Evolutionary conservation across 2,113 vertebrate genomes (phyloP).

Genomic region (Delphinus delphis): DNA sequence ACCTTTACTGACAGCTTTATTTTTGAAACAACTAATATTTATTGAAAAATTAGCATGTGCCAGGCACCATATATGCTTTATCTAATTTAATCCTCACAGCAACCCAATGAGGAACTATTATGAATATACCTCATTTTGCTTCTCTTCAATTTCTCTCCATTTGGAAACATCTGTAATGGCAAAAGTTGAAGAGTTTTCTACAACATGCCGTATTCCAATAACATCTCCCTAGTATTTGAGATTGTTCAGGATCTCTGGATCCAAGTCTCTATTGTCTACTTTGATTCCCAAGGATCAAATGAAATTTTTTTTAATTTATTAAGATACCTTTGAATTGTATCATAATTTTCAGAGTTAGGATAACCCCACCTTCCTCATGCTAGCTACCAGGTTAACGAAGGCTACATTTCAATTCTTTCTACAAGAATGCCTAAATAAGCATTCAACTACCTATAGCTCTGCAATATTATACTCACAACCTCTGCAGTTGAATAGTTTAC

Average conservation of each 20-base stretch:
- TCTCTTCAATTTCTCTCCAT: neutral
- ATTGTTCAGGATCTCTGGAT: neutral
- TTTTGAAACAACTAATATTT: slow-evolving; percentile 1
- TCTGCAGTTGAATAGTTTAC: neutral
- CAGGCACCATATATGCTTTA: neutral
- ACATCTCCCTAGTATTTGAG: neutral
- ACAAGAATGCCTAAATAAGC: neutral
- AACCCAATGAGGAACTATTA: neutral
- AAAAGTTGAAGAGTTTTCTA: neutral
- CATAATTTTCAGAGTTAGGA: neutral
- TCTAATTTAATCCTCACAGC: neutral
- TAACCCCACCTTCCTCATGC: neutral
- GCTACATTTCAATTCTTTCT: neutral
- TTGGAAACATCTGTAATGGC: neutral
- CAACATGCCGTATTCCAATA: neutral
- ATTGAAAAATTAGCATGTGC: neutral
- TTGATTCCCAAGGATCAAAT: neutral
- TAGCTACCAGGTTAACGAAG: slow-evolving; percentile 1
- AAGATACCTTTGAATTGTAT: neutral
- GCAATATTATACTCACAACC: neutral
- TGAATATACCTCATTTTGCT: neutral
- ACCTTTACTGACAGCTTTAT: neutral
- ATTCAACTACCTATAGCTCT: neutral
- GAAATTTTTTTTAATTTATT: neutral
- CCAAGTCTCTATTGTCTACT: neutral